phyloP scores from a whole-genome alignment of 92 coral and sea anemone species.

The Zoanthus sociatus region DNA sequence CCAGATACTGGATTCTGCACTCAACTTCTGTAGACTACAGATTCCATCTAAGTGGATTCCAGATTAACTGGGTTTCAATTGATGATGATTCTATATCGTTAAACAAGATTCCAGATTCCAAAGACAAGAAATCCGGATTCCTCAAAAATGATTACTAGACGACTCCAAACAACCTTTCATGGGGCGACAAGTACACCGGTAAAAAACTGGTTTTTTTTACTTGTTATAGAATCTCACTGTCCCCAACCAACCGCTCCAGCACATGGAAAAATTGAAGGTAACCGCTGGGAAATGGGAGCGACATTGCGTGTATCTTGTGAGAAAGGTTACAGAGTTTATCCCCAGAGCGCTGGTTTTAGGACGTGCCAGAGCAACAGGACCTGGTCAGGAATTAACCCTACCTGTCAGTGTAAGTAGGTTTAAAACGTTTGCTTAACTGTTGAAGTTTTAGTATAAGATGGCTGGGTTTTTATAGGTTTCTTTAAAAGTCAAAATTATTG shows the following conservation, averaged over 20 bases:
- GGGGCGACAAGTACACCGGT: neutral
- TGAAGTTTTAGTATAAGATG: neutral
- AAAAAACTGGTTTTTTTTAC: neutral
- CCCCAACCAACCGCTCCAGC: conserved; percentile 83
- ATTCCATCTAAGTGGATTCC: too few species aligned
- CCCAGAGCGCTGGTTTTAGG: conserved; percentile 83
- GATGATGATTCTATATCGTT: too few species aligned
- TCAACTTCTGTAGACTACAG: too few species aligned
- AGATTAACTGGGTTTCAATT: too few species aligned
- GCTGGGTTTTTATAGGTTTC: too few species aligned
- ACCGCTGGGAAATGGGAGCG: conserved; percentile 89
- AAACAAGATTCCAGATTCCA: too few species aligned
- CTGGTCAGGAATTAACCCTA: conserved; percentile 93
- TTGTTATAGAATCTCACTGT: conserved; percentile 71
- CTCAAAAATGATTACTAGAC: neutral
- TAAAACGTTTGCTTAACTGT: neutral
- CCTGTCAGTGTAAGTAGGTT: conserved; percentile 76
- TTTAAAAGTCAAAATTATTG: too few species aligned
- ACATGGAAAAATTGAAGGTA: conserved; percentile 87
- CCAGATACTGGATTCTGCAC: too few species aligned
- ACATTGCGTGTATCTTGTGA: conserved; percentile 95
- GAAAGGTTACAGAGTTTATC: conserved; percentile 79
- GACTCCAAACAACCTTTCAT: neutral
- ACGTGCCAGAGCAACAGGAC: conserved; percentile 76
- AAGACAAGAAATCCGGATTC: too few species aligned